A percentile compares a stretch with the other conserved stretches of the same genome.
phyloP scores from a whole-genome alignment of 2,113 vertebrate species.

The Nanorana parkeri region DNA sequence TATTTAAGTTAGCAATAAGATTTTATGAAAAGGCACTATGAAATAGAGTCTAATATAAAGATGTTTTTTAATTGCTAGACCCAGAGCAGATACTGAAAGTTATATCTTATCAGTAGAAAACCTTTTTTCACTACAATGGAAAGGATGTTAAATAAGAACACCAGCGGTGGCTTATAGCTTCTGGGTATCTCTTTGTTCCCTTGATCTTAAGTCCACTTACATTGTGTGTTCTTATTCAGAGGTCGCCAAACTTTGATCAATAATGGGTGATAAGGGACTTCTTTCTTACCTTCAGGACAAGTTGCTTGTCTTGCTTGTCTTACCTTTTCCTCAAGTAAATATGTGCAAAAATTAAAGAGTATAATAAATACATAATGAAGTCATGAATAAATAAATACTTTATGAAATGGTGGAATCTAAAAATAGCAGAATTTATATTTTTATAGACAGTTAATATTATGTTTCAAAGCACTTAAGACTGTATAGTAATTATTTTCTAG shows the following conservation, averaged over 20 bases:
- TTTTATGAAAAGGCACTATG: neutral
- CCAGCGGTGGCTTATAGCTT: conserved; percentile 79
- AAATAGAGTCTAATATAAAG: neutral
- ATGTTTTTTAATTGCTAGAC: conserved; percentile 63
- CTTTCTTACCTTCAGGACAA: conserved; percentile 72
- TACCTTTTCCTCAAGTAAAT: conserved; percentile 65
- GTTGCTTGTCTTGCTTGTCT: conserved; percentile 67
- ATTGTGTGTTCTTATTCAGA: conserved; percentile 81
- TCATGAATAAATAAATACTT: conserved; percentile 19
- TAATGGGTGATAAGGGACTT: conserved; percentile 75
- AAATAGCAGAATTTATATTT: neutral
- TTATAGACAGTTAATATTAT: no score
- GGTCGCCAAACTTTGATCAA: conserved; percentile 84
- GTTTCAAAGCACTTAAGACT: no score
- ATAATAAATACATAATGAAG: conserved; percentile 44
- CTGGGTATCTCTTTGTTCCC: conserved; percentile 84
- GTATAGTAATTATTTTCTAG: no score
- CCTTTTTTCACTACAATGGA: conserved; percentile 80
- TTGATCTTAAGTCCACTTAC: conserved; percentile 83
- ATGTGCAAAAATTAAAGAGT: conserved; percentile 56
- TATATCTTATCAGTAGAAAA: conserved; percentile 73
- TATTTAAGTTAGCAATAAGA: no score
- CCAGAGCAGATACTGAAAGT: conserved; percentile 76
- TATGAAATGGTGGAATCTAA: no score
- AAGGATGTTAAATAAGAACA: conserved; percentile 81